Conservation (phyloP, 2,113 vertebrate genomes). For the Pangasianodon hypophthalmus region DNA sequence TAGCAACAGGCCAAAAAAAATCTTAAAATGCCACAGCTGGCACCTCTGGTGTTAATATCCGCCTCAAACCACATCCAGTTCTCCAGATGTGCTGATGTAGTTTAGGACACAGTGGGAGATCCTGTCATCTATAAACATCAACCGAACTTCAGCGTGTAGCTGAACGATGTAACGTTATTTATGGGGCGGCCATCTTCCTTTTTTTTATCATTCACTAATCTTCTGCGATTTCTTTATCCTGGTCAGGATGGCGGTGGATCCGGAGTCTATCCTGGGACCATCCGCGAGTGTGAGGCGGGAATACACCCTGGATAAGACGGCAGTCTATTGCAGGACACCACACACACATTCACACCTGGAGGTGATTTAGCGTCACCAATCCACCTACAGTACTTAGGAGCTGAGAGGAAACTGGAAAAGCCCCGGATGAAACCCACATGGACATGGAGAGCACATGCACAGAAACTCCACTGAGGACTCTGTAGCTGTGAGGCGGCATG, state of each 20-base stretch:
- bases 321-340: not conserved
- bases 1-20: conserved; percentile 35
- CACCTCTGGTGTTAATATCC: conserved; percentile 13
- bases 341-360: not conserved
- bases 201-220: not conserved
- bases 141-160: not conserved
- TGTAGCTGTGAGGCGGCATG: not conserved
- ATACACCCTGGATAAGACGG: not conserved
- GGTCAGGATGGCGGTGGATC: not conserved
- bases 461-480: not conserved
- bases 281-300: not conserved
- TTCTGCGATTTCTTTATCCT: not conserved
- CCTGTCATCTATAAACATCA: not conserved
- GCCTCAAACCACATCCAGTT: conserved; percentile 6
- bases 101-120: not conserved
- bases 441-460: not conserved
- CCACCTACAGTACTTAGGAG: too few species aligned
- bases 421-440: not conserved
- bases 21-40: conserved; percentile 22
- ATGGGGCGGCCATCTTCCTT: not conserved
- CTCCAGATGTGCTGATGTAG: conserved; percentile 7
- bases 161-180: not conserved
- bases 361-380: not conserved
- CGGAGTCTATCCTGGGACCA: not conserved
- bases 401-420: not conserved